Conservation (phyloP, 2,888 invertebrate species). For the Bimastos eiseni region DNA sequence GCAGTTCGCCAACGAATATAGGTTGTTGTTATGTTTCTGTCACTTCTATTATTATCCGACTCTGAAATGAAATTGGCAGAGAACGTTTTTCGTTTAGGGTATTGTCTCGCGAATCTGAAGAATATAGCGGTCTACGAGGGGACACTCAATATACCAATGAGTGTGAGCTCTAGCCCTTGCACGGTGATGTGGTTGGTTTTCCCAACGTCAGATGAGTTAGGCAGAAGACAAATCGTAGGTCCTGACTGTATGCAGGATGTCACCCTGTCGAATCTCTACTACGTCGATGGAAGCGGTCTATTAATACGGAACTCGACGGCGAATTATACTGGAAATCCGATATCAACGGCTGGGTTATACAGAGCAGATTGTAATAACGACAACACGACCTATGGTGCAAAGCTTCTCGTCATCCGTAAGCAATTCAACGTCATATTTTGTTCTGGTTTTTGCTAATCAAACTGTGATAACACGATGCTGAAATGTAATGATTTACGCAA, state of each 20-base stretch:
- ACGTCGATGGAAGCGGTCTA: background rate
- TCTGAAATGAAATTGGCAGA: background rate
- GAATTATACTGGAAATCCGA: background rate
- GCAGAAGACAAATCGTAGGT: background rate
- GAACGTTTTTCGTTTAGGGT: background rate
- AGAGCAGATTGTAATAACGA: background rate
- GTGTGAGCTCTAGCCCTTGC: background rate
- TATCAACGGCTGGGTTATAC: background rate
- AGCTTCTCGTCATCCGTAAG: background rate
- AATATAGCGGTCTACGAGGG: background rate
- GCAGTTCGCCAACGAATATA: no score
- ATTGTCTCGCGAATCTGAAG: background rate
- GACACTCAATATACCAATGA: background rate
- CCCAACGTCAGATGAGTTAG: background rate
- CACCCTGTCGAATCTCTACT: background rate
- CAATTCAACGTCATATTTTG: background rate
- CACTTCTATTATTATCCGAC: no score
- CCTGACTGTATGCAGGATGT: background rate
- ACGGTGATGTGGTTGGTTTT: background rate
- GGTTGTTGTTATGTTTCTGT: no score
- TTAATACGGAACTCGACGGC: background rate
- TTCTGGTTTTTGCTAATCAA: background rate
- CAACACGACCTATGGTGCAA: background rate
- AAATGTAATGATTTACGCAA: no score
- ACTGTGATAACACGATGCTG: background rate